These are phyloP conservation scores for Erethizon dorsatum DNA, from an alignment of 2,797 vertebrate genomes.

Conservation along the genomic window DNA sequence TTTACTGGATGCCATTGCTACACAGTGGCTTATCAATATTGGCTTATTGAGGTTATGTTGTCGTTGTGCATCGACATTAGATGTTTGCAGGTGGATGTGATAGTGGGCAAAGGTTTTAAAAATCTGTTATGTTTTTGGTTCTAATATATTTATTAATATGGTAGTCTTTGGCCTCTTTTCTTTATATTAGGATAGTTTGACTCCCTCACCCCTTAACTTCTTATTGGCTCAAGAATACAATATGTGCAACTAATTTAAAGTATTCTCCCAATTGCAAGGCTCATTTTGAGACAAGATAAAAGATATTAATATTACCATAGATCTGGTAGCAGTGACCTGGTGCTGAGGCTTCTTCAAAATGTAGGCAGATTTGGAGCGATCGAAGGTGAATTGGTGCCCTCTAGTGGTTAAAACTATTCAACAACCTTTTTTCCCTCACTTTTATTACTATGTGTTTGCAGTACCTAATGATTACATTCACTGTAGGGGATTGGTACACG, in stretches of 20 bases:
- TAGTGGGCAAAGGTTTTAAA: background rate
- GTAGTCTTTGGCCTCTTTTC: background rate
- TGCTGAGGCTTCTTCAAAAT: accelerated
- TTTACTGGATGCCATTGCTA: background rate
- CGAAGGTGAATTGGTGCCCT: slow-evolving; percentile 69
- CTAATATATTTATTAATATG: background rate
- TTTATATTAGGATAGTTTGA: background rate
- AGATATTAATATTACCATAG: background rate
- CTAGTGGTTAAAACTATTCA: slow-evolving; percentile 66
- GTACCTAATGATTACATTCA: background rate
- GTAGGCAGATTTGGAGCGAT: background rate
- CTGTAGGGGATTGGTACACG: background rate
- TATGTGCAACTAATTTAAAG: background rate
- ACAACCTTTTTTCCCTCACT: background rate
- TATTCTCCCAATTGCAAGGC: background rate
- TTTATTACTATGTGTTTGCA: background rate
- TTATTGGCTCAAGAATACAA: background rate
- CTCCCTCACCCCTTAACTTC: background rate
- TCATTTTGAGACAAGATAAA: background rate
- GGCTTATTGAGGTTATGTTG: background rate
- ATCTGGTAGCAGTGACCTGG: background rate
- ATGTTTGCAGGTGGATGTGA: background rate
- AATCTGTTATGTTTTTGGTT: background rate
- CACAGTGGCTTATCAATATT: background rate
- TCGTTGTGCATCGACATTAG: background rate